Evolutionary conservation across 2,888 invertebrate species (phyloP).

Genomic region (Eupeodes latifasciatus): DNA sequence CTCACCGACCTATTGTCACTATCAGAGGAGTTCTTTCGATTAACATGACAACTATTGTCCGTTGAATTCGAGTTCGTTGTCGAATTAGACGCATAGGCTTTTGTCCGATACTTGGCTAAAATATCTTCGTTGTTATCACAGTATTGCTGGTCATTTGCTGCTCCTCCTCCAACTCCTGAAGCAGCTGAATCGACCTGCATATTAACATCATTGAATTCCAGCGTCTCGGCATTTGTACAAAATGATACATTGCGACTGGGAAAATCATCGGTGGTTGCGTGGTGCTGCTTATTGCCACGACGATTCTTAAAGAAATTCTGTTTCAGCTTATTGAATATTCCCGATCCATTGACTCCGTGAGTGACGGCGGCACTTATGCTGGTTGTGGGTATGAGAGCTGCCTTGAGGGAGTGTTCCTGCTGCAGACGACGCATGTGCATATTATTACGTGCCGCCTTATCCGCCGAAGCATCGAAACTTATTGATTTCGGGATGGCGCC

Average conservation of each 20-base stretch:
- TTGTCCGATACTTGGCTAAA: constrained; percentile 95
- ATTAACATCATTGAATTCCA: constrained; percentile 72
- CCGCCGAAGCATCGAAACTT: constrained; percentile 95
- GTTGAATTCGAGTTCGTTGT: constrained; percentile 84
- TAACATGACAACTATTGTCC: constrained; percentile 80
- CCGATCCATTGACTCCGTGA: constrained; percentile 84
- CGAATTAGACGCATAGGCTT: constrained; percentile 86
- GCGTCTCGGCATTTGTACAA: constrained; percentile 79
- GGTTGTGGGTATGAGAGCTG: constrained; percentile 17
- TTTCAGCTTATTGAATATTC: constrained; percentile 90
- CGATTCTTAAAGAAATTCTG: constrained; percentile 89
- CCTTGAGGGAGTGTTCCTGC: constrained; percentile 78
- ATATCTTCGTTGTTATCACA: constrained; percentile 95
- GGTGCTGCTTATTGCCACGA: constrained; percentile 84
- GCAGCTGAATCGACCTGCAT: constrained; percentile 53
- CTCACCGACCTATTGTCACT: constrained; percentile 83
- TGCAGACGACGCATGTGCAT: constrained; percentile 84
- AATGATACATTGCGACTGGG: constrained; percentile 81
- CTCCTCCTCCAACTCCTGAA: neutral
- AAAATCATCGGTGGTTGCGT: constrained; percentile 76
- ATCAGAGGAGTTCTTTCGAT: constrained; percentile 79
- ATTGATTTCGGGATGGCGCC: constrained; percentile 96
- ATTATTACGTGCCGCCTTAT: constrained; percentile 87
- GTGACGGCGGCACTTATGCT: constrained; percentile 43
- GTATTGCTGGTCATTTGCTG: constrained; percentile 78